Percentiles rank a stretch among this genome's conserved stretches.
Conservation (phyloP, 2,113 vertebrate species). For the Misgurnus anguillicaudatus region DNA sequence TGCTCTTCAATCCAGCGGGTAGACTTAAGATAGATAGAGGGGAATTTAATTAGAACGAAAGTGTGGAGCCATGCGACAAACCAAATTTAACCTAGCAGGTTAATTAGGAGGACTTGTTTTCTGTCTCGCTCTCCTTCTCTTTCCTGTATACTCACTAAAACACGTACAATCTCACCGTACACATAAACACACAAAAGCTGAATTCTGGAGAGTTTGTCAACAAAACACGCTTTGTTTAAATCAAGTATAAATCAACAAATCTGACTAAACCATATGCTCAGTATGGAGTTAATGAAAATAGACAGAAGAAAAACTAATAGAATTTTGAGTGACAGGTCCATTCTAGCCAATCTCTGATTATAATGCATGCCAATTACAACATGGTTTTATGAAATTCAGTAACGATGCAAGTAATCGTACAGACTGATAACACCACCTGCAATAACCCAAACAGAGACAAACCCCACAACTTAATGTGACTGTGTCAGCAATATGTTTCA, state of each 20-base stretch:
- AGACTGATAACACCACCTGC: slow-evolving; percentile 38
- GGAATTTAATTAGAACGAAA: slow-evolving; percentile 36
- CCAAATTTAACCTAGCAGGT: slow-evolving; percentile 18
- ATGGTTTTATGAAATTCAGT: slow-evolving; percentile 26
- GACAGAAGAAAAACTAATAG: slow-evolving; percentile 18
- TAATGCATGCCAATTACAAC: slow-evolving; percentile 38
- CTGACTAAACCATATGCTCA: neutral
- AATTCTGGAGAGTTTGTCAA: neutral
- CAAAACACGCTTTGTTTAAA: neutral
- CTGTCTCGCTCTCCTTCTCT: neutral
- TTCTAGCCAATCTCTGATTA: slow-evolving; percentile 24
- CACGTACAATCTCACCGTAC: neutral
- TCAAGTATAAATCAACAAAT: slow-evolving; percentile 20
- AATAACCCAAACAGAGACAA: slow-evolving; percentile 19
- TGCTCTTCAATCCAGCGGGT: neutral
- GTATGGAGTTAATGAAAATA: slow-evolving; percentile 15
- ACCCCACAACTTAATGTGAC: neutral
- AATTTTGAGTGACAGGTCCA: slow-evolving; percentile 34
- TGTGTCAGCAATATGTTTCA: neutral
- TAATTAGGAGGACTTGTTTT: slow-evolving; percentile 33
- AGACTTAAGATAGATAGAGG: slow-evolving; percentile 11
- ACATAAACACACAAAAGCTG: neutral
- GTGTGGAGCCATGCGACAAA: slow-evolving; percentile 20
- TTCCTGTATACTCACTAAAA: neutral
- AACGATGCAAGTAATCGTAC: slow-evolving; percentile 22